Evolutionary conservation across 2,888 invertebrate species (phyloP), one percentile per base, ranked within the genome.

Genomic region (Agonum fuliginosum): DNA sequence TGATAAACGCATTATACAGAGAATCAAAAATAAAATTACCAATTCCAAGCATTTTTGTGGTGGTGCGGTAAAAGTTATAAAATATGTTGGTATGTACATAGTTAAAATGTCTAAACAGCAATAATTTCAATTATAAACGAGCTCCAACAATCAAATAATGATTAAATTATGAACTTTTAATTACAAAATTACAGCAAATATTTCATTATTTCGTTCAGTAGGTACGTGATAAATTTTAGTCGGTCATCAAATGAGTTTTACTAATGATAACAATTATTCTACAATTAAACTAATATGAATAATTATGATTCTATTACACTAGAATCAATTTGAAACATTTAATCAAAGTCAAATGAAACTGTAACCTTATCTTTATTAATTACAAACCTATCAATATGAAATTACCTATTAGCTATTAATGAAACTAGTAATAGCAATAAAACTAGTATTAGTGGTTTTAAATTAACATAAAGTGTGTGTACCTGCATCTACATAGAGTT

Each of bases 131-230:
- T 24, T 24, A 14, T 22, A 10, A 54, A 24, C 5, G 24, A 54
- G n/a, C 54, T 54, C 14, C 8, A 43, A 48, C 22, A 3, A 8
- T 6, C 2, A 27, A 30, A 3, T 6, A 17, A 62, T 62, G 58
- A 62, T 62, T 62, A 58, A 30, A 30, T 30, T n/a, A 58, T 58
- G 12, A 62, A 62, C 58, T 62, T 30, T 62, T 30, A 62, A 62
- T 62, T 62, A 62, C 30, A 14, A 62, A 62, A 62, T 14, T 62
- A 17, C 30, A 8, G 17, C 30, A 62, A 62, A 62, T 54, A 54
- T 54, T 24, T 54, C 54, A 54, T 17, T 6, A 6, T 30, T 62
- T 62, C 30, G 30, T 5, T 30, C n/a, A n/a, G 30, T 30, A 12
- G 3, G 17, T 30, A 62, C 30, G 17, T 30, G 30, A 30, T 30